Evolutionary conservation across 2,113 vertebrate genomes (phyloP), one percentile per base, ranked within the genome.

Genomic region (Eubucco bourcierii): DNA sequence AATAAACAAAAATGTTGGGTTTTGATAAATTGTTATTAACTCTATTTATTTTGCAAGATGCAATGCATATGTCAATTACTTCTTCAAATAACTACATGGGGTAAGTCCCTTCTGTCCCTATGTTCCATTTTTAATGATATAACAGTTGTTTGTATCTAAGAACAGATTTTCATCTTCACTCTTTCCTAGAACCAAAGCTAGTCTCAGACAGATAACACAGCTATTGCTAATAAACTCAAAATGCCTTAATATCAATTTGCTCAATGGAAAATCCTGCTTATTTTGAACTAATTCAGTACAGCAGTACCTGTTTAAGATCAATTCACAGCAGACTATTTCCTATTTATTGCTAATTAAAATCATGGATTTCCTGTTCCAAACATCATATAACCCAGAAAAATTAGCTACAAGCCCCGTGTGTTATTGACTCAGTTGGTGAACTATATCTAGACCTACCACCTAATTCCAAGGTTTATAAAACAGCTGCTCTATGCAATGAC

Each of bases 341-440:
- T 88, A 97, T 84, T 95, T 96, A 93, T 84, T 90, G 90, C 95
- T 93, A 97, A 93, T 93, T 79, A 95, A 94, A 97, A 96, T 93
- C 28, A 92, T 46, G 13, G 82, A 97, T 96, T 97, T 98, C 97
- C 97, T 97, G 88, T 74, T 96, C 53, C 82, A 94, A 97, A 78
- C 71, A 93, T 80, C 90, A 84, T 34, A 64, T 89, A 88, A 87
- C 33, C 59, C 63, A 93, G 91, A 95, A 88, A 90, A 90, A 94
- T 86, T 46, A 80, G n/a, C 80, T 87, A 66, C 16, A 61, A 80
- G 33, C 10, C 34, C 55, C 3, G 4, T 9, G 73, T 84, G n/a
- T 56, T 90, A 94, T 78, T 81, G 90, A 94, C 76, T 91, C 82
- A 91, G 73, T 80, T 68, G 73, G 27, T 79, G 39, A 50, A 65